Conservation (phyloP, 2,113 vertebrate genomes). For the Dolichallabes microphthalmus region DNA sequence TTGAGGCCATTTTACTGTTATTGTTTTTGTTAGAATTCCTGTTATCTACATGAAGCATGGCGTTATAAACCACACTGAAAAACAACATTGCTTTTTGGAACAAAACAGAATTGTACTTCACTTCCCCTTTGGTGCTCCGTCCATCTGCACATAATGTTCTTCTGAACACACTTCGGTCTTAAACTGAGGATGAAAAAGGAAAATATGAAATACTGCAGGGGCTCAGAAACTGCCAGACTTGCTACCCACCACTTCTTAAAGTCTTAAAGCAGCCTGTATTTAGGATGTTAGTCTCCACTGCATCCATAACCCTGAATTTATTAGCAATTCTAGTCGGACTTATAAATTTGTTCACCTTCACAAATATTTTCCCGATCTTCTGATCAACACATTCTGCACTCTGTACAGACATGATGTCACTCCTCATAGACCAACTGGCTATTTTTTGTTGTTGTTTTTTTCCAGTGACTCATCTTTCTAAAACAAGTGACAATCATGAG, state of each 20-base stretch:
- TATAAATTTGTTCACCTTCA: neutral
- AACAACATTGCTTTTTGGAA: neutral
- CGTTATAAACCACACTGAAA: neutral
- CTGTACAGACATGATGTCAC: conserved; percentile 4
- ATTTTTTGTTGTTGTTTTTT: no score
- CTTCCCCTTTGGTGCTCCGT: neutral
- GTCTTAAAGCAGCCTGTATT: neutral
- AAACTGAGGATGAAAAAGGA: neutral
- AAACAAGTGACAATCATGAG: conserved; percentile 6
- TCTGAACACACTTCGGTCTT: conserved; percentile 12
- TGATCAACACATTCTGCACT: neutral
- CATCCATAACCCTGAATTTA: neutral
- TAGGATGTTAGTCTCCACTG: neutral
- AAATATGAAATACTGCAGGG: conserved; percentile 5
- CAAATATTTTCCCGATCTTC: neutral
- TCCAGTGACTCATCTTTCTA: neutral
- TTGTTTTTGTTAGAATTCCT: neutral
- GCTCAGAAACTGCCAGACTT: conserved; percentile 15
- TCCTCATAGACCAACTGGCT: neutral
- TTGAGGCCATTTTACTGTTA: neutral
- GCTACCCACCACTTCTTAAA: conserved; percentile 21
- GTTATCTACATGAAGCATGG: neutral
- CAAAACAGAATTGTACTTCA: neutral
- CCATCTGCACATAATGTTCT: conserved; percentile 4
- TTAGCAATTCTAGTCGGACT: neutral